Conservation (phyloP, 2,797 vertebrate genomes). For the Sebastolobus altivelis region DNA sequence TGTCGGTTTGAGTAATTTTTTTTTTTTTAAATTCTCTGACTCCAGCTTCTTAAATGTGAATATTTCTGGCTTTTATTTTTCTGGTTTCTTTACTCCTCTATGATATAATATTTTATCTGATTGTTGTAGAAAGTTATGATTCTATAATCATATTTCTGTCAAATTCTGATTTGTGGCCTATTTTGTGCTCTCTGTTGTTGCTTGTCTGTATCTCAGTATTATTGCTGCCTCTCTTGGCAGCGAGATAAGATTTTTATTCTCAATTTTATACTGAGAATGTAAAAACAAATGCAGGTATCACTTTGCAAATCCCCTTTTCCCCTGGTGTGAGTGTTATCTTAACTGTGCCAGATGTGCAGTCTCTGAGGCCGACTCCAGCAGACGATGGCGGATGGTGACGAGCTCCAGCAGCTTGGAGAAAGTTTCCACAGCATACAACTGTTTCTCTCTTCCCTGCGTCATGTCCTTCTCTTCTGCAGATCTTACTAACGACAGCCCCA, state of each 20-base stretch:
- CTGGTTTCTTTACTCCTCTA: too few relatives aligned
- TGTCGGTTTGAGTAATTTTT: too few relatives aligned
- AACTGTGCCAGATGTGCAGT: conserved; percentile 77
- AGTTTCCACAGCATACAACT: conserved; percentile 72
- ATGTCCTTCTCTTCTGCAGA: conserved; percentile 57
- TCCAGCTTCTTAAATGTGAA: too few relatives aligned
- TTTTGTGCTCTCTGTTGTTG: neutral
- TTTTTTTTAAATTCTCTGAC: too few relatives aligned
- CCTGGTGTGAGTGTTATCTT: conserved; percentile 33
- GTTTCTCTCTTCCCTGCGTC: conserved; percentile 71
- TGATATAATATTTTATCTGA: accelerated
- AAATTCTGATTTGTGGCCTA: neutral
- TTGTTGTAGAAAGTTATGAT: too few relatives aligned
- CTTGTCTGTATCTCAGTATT: neutral
- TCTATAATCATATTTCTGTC: too few relatives aligned
- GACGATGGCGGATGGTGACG: conserved; percentile 74
- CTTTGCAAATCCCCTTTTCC: accelerated
- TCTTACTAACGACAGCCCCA: conserved; percentile 70
- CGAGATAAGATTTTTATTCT: neutral
- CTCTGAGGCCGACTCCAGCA: conserved; percentile 80
- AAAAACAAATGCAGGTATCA: neutral
- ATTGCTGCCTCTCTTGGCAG: neutral
- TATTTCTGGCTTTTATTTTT: too few relatives aligned
- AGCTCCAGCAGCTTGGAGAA: conserved; percentile 84
- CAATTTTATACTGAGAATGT: neutral